phyloP scores from a whole-genome alignment of 2,888 invertebrate species.

The Pachydiplax longipennis region DNA sequence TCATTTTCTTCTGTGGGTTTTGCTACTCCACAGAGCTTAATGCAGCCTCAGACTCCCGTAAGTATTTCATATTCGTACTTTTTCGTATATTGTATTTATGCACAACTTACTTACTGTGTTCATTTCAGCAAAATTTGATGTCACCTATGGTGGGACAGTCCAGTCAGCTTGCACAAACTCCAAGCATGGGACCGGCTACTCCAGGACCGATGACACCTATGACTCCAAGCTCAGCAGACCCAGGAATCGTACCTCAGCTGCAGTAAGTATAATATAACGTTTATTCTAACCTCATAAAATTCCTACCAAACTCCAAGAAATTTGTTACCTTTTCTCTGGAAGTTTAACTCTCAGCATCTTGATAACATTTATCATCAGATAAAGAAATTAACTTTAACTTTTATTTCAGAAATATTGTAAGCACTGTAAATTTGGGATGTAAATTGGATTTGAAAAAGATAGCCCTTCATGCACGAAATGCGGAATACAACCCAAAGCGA shows the following conservation, averaged over 20 bases:
- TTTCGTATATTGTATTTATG: not conserved
- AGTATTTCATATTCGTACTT: conserved; percentile 52
- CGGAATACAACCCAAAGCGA: conserved; percentile 98
- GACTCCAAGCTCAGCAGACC: conserved; percentile 90
- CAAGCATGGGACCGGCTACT: conserved; percentile 75
- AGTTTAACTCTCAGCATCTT: not conserved
- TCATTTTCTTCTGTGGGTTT: conserved; percentile 64
- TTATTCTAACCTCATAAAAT: not conserved
- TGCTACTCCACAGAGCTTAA: conserved; percentile 81
- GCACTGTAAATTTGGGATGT: conserved; percentile 95
- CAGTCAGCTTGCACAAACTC: conserved; percentile 60
- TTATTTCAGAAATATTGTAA: conserved; percentile 88
- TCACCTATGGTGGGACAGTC: conserved; percentile 77
- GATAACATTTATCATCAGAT: not conserved
- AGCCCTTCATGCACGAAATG: conserved; percentile 96
- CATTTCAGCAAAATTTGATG: conserved; percentile 80
- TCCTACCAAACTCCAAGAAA: not conserved
- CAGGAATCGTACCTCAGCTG: conserved; percentile 90
- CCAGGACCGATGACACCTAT: conserved; percentile 84
- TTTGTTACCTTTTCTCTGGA: not conserved
- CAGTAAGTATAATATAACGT: conserved; percentile 69
- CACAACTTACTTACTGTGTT: too few relatives aligned
- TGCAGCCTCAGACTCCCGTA: conserved; percentile 92
- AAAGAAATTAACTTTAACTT: conserved; percentile 37
- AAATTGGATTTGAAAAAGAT: conserved; percentile 96